Evolutionary conservation across 2,797 vertebrate genomes (phyloP).

Genomic region (Octomys mimax): DNA sequence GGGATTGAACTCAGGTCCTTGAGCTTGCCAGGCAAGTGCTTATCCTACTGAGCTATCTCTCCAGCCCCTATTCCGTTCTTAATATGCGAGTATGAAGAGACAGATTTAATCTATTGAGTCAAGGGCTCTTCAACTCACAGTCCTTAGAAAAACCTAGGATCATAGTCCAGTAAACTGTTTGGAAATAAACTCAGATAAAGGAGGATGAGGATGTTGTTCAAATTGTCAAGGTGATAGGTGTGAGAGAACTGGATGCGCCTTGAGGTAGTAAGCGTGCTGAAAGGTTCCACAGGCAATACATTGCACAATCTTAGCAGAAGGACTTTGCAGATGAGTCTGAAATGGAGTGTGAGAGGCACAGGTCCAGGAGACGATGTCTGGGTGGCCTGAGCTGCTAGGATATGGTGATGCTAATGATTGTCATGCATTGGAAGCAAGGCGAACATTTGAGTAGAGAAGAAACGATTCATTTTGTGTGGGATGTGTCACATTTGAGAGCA

Average conservation of each 20-base stretch:
- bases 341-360: not conserved
- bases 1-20: too few species aligned
- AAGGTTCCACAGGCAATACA: not conserved
- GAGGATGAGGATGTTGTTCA: not conserved
- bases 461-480: not conserved
- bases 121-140: not conserved
- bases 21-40: too few species aligned
- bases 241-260: not conserved
- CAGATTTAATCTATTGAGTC: not conserved
- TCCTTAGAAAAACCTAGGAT: not conserved
- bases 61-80: not conserved
- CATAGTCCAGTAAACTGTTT: not conserved
- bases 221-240: not conserved
- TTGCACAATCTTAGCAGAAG: not conserved
- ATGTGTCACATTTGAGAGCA: not conserved
- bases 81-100: not conserved
- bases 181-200: not conserved
- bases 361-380: not conserved
- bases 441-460: not conserved
- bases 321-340: not conserved
- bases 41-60: too few species aligned
- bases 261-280: not conserved
- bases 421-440: not conserved
- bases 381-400: not conserved
- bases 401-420: not conserved